Evolutionary conservation across 1,140 invertebrate species (phyloP).

Genomic region (Neodiprion lecontei): DNA sequence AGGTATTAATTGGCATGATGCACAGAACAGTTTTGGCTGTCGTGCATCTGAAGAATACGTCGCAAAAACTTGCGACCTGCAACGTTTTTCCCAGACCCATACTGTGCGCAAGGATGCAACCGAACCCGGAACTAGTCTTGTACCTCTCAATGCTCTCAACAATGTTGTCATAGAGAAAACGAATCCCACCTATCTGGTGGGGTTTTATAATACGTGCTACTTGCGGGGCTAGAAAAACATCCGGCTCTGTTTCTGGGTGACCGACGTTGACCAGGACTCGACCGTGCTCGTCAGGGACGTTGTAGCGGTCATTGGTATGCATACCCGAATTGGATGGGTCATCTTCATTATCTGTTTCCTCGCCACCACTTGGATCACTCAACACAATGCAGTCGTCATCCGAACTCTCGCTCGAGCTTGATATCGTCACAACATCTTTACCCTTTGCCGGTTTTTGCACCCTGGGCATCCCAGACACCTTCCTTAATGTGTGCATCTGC

Average conservation of each 20-base stretch:
- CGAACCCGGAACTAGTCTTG: slow-evolving; percentile 91
- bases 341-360: slow-evolving; percentile 68
- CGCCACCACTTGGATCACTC: slow-evolving; percentile 71
- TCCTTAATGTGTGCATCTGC: slow-evolving; percentile 47
- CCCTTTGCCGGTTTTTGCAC: slow-evolving; percentile 53
- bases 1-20: slow-evolving; percentile 98
- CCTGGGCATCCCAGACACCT: slow-evolving; percentile 47
- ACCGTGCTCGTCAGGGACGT: slow-evolving; percentile 90
- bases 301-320: slow-evolving; percentile 91
- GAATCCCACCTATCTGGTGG: slow-evolving; percentile 95
- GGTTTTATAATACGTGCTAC: slow-evolving; percentile 94
- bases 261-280: slow-evolving; percentile 94
- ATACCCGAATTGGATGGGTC: slow-evolving; percentile 75
- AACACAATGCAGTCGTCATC: slow-evolving; percentile 85
- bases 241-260: slow-evolving; percentile 91
- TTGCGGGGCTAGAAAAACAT: slow-evolving; percentile 93
- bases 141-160: slow-evolving; percentile 90
- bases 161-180: slow-evolving; percentile 96
- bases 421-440: slow-evolving; percentile 69
- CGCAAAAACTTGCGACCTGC: slow-evolving; percentile 93
- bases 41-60: slow-evolving; percentile 93
- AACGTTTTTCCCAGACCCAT: slow-evolving; percentile 99
- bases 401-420: slow-evolving; percentile 68
- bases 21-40: slow-evolving; percentile 89
- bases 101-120: slow-evolving; percentile 97